A percentile compares a stretch with the other conserved stretches of the same genome.
phyloP scores from a whole-genome alignment of 2,888 invertebrate species.

The Acanthosepion esculentum region DNA sequence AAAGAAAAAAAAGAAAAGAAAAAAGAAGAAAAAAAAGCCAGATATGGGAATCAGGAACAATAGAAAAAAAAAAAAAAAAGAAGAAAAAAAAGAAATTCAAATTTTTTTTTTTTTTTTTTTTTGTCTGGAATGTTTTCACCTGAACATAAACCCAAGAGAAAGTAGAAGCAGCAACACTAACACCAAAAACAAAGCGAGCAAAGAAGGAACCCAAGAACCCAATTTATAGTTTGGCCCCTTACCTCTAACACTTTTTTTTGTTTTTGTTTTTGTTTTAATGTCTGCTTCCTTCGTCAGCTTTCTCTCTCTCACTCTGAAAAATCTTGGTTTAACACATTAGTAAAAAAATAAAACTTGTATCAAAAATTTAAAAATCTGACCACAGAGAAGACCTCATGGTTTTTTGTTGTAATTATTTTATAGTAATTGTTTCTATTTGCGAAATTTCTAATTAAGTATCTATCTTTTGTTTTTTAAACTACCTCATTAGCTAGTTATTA shows the following conservation, averaged over 20 bases:
- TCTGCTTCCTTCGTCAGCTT: not conserved
- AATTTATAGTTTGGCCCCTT: not conserved
- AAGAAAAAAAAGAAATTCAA: not conserved
- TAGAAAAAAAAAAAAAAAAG: not conserved
- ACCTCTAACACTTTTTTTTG: not conserved
- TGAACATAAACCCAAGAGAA: not conserved
- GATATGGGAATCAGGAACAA: no score
- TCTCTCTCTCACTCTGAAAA: not conserved
- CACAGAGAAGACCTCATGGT: not conserved
- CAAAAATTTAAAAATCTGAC: not conserved
- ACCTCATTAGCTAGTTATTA: no score
- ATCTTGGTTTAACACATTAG: not conserved
- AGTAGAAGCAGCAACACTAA: conserved; percentile 3
- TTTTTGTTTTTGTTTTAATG: not conserved
- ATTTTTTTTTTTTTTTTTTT: not conserved
- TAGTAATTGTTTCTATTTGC: no score
- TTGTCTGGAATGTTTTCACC: not conserved
- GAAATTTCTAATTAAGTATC: no score
- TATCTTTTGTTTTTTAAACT: no score
- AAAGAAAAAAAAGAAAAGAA: not conserved
- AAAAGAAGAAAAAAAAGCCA: not conserved
- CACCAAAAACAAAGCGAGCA: conserved; percentile 1
- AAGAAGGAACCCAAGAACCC: not conserved
- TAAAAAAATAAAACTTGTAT: not conserved
- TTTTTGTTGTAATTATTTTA: not conserved